phyloP scores from a whole-genome alignment of 1,140 invertebrate species.

The Drosophila kohkoa region DNA sequence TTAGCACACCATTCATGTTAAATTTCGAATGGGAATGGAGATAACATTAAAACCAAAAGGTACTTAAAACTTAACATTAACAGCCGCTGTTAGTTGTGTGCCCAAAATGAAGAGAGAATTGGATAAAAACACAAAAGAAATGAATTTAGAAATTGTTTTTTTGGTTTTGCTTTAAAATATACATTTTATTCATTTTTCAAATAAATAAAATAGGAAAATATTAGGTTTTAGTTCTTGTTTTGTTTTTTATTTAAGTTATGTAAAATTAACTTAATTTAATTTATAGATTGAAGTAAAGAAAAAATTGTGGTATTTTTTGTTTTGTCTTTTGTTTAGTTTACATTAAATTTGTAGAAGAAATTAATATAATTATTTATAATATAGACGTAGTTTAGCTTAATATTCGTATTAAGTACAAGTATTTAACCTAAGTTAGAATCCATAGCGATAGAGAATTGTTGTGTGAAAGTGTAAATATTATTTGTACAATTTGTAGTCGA shows the following conservation, averaged over 20 bases:
- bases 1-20: conserved; percentile 13
- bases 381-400: conserved; percentile 17
- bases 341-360: conserved; percentile 30
- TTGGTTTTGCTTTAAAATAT: conserved; percentile 54
- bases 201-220: conserved; percentile 72
- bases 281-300: conserved; percentile 38
- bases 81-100: conserved; percentile 21
- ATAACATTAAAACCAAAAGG: conserved; percentile 18
- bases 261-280: conserved; percentile 57
- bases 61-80: conserved; percentile 5
- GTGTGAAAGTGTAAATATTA: conserved; percentile 7
- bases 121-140: conserved; percentile 50
- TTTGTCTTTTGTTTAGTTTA: conserved; percentile 19
- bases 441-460: conserved; percentile 2
- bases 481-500: conserved; percentile 34
- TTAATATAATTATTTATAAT: conserved; percentile 15
- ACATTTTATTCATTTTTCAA: conserved; percentile 80
- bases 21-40: not conserved
- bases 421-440: conserved; percentile 6
- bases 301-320: conserved; percentile 1
- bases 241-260: not conserved
- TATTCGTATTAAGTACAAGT: conserved; percentile 26
- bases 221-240: conserved; percentile 12
- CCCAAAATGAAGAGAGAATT: conserved; percentile 1
- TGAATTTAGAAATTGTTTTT: conserved; percentile 67